These are phyloP conservation scores for Nasonia oneida DNA, from an alignment of 2,888 invertebrate genomes.

Conservation along the genomic window DNA sequence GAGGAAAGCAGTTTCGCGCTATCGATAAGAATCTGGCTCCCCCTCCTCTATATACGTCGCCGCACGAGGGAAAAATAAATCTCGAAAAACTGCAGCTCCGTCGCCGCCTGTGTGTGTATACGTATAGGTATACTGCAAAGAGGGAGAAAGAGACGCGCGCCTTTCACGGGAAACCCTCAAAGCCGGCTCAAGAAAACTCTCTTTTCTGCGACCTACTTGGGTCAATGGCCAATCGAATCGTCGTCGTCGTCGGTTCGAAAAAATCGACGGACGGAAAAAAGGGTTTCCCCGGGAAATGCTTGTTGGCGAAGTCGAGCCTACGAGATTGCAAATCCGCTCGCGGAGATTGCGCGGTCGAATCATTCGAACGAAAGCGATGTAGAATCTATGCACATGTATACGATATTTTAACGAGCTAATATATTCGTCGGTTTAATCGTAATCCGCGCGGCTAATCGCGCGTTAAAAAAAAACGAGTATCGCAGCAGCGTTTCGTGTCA, in stretches of 20 bases:
- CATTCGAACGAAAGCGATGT: neutral
- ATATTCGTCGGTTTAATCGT: too few relatives aligned
- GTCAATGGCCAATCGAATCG: slow-evolving; percentile 45
- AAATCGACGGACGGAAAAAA: neutral
- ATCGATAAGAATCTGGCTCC: slow-evolving; percentile 42
- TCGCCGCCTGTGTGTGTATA: neutral
- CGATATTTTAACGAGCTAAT: too few relatives aligned
- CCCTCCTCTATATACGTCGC: too few relatives aligned
- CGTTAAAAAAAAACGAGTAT: neutral
- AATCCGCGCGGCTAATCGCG: too few relatives aligned
- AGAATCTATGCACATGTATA: neutral
- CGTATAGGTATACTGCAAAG: neutral
- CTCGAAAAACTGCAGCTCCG: slow-evolving; percentile 35
- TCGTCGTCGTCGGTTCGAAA: slow-evolving; percentile 16
- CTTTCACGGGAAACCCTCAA: slow-evolving; percentile 36
- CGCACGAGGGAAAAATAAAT: slow-evolving; percentile 37
- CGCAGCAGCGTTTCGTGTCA: neutral
- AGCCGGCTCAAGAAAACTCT: slow-evolving; percentile 35
- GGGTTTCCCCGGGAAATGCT: neutral
- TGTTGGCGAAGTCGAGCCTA: neutral
- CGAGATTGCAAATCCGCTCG: neutral
- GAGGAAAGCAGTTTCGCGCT: slow-evolving; percentile 28
- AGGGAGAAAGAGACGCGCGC: too few relatives aligned
- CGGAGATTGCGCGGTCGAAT: neutral
- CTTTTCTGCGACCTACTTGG: slow-evolving; percentile 54